These are phyloP conservation scores for Rhynchonema sp. DNA, from an alignment of 2,888 invertebrate genomes.

Conservation along the genomic window DNA sequence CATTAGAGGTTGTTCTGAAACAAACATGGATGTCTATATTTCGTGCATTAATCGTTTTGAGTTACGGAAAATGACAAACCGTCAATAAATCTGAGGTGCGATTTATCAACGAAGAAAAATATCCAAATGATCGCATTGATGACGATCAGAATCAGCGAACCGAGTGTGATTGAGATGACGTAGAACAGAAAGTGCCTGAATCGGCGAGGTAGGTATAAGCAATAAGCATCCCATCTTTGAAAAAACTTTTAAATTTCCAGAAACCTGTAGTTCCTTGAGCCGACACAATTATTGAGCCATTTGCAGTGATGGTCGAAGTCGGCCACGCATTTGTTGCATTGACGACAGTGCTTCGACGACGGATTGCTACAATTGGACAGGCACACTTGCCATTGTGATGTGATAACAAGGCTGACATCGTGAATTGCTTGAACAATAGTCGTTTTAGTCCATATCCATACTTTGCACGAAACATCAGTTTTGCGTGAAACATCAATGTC, in stretches of 20 bases:
- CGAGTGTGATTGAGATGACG: neutral
- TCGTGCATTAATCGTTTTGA: neutral
- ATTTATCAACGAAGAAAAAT: neutral
- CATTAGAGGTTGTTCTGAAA: neutral
- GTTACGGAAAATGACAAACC: neutral
- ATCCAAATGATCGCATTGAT: neutral
- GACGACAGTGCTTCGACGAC: constrained; percentile 64
- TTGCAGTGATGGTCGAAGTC: constrained; percentile 94
- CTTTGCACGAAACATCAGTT: too few species aligned
- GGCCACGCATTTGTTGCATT: constrained; percentile 88
- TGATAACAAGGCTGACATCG: too few species aligned
- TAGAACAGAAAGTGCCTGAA: constrained; percentile 1
- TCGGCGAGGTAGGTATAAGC: neutral
- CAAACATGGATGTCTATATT: neutral
- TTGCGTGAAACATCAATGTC: too few species aligned
- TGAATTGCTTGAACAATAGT: too few species aligned
- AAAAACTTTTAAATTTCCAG: neutral
- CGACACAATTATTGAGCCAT: constrained; percentile 95
- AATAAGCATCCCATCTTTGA: neutral
- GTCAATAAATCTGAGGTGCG: neutral
- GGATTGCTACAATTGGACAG: too few species aligned
- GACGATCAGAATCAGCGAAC: neutral
- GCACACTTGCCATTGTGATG: too few species aligned
- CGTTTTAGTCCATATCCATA: too few species aligned
- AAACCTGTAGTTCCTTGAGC: constrained; percentile 31